Conservation (phyloP, 2,797 vertebrate genomes). For the Parauchenoglanis ngamensis region DNA sequence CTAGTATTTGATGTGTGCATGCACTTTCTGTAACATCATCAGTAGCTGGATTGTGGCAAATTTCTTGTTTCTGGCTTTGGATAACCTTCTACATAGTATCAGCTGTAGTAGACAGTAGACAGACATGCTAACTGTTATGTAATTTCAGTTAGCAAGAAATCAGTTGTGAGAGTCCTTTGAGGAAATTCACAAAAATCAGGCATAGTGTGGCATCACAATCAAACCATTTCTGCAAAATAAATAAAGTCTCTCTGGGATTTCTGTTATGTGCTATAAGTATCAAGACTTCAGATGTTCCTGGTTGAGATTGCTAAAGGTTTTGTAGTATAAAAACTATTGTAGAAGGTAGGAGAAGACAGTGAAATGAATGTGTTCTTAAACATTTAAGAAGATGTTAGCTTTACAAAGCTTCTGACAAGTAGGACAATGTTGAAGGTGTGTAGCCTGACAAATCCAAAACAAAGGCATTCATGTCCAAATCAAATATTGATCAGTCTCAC, state of each 20-base stretch:
- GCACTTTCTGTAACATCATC: constrained; percentile 17
- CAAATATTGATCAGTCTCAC: background rate
- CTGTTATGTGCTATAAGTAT: constrained; percentile 3
- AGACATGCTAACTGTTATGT: constrained; percentile 15
- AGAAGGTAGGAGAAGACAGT: constrained; percentile 20
- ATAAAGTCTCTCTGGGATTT: constrained; percentile 20
- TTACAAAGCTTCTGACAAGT: constrained; percentile 5
- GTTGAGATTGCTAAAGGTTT: background rate
- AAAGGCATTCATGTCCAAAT: background rate
- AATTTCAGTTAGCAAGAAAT: constrained; percentile 27
- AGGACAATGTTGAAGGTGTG: background rate
- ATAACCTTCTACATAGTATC: background rate
- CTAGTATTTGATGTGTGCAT: background rate
- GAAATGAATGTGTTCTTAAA: background rate
- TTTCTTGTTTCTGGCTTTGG: constrained; percentile 6
- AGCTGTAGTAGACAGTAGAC: constrained; percentile 13
- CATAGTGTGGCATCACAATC: background rate
- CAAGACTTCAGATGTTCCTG: background rate
- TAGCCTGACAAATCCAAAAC: constrained; percentile 5
- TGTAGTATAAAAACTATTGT: background rate
- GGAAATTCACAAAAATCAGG: constrained; percentile 19
- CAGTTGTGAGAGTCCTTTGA: constrained; percentile 29
- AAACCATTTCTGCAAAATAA: constrained; percentile 10
- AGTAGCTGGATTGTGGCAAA: constrained; percentile 28
- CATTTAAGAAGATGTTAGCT: background rate